Percentiles rank a stretch among this genome's conserved stretches.
These are phyloP conservation scores for Antedon mediterranea DNA, from an alignment of 53 echinoderm and acorn worm genomes.

Conservation along the genomic window DNA sequence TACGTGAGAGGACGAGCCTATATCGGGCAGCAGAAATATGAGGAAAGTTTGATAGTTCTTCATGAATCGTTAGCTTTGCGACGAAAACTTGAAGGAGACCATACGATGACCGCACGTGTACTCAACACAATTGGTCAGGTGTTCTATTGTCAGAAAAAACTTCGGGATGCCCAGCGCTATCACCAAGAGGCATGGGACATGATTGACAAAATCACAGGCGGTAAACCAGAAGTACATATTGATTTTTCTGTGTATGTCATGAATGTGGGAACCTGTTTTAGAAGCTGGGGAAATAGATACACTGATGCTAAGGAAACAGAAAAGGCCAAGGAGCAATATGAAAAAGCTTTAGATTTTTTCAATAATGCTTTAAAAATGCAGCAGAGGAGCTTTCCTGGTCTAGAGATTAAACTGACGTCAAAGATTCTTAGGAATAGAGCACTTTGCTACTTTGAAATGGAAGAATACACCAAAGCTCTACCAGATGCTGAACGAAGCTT, in stretches of 20 bases:
- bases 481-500: conserved; percentile 37
- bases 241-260: conserved; percentile 58
- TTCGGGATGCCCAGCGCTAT: conserved; percentile 26
- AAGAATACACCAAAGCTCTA: conserved; percentile 61
- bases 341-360: conserved; percentile 39
- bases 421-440: conserved; percentile 79
- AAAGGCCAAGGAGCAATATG: conserved; percentile 14
- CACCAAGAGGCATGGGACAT: conserved; percentile 65
- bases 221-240: conserved; percentile 61
- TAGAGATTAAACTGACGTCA: conserved; percentile 48
- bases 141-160: conserved; percentile 2
- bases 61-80: conserved; percentile 30
- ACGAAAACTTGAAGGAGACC: conserved; percentile 22
- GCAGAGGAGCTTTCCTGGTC: conserved; percentile 2
- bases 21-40: conserved; percentile 16
- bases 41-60: conserved; percentile 27
- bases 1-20: conserved; percentile 42
- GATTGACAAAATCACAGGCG: conserved; percentile 33
- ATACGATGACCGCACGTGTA: conserved; percentile 49
- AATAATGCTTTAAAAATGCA: conserved; percentile 53
- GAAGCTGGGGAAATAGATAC: conserved; percentile 38
- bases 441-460: conserved; percentile 67
- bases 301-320: conserved; percentile 1
- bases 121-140: conserved; percentile 69
- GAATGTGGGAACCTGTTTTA: conserved; percentile 69